Percentiles rank a stretch among this genome's conserved stretches.
These are phyloP conservation scores for Penaeus japonicus DNA, from an alignment of 1,140 invertebrate genomes.

Conservation along the genomic window DNA sequence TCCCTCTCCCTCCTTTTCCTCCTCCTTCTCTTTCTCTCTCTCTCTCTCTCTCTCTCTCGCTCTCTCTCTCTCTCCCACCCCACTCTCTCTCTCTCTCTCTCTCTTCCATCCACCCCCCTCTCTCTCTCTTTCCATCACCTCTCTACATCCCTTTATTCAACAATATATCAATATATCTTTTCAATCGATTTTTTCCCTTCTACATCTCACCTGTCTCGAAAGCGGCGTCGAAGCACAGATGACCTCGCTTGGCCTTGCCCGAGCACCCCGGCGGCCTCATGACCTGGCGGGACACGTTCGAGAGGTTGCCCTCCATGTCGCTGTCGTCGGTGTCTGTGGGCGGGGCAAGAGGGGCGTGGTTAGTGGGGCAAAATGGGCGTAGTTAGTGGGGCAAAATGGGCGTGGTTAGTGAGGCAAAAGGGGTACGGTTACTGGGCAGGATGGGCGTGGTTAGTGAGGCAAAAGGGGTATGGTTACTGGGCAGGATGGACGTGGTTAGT, in stretches of 20 bases:
- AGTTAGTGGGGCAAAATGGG: not conserved
- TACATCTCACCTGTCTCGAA: constrained; percentile 82
- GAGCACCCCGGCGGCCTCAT: constrained; percentile 91
- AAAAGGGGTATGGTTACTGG: too few species aligned
- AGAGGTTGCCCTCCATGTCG: constrained; percentile 91
- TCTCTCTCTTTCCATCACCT: too few species aligned
- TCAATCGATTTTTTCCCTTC: too few species aligned
- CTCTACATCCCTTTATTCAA: too few species aligned
- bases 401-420: not conserved
- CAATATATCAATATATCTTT: too few species aligned
- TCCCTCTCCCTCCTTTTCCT: not conserved
- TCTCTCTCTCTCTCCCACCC: not conserved
- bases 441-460: not conserved
- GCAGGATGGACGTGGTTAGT: not conserved
- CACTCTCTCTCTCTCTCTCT: too few species aligned
- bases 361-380: not conserved
- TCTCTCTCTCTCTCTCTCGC: not conserved
- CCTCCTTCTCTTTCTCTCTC: not conserved
- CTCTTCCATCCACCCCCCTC: too few species aligned
- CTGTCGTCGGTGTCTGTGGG: constrained; percentile 90
- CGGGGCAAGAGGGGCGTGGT: constrained; percentile 54
- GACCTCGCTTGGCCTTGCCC: constrained; percentile 91
- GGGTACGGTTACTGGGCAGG: too few species aligned
- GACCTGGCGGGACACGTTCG: constrained; percentile 92
- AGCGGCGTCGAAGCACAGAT: constrained; percentile 96